These are phyloP conservation scores for Perccottus glenii DNA, from an alignment of 2,113 vertebrate species.

Conservation along the genomic window DNA sequence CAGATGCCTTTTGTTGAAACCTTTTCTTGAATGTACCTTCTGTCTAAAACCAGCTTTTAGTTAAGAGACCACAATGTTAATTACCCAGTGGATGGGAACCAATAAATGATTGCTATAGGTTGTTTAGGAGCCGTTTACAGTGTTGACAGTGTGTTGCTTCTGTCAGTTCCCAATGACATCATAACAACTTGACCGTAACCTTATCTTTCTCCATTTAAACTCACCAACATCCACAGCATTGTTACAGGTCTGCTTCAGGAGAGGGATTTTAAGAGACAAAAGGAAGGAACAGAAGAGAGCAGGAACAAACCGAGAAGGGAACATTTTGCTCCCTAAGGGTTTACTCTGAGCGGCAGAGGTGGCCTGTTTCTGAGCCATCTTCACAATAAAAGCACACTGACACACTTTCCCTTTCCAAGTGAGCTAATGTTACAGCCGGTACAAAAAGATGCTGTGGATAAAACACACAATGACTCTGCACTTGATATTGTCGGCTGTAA, in stretches of 20 bases:
- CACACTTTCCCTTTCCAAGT: constrained; percentile 53
- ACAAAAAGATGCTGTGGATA: not conserved
- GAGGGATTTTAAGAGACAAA: constrained; percentile 4
- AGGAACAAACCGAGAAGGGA: not conserved
- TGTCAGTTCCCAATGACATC: not conserved
- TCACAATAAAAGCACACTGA: constrained; percentile 62
- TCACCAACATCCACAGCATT: not conserved
- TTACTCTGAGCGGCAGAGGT: constrained; percentile 48
- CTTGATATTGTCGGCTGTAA: not conserved
- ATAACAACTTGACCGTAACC: constrained; percentile 6
- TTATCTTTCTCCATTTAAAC: constrained; percentile 8
- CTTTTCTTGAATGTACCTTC: too few species aligned
- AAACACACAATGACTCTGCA: not conserved
- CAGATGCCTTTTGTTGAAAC: too few species aligned
- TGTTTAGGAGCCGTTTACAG: too few species aligned
- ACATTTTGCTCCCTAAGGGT: constrained; percentile 36
- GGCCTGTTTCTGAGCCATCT: constrained; percentile 46
- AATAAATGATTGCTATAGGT: too few species aligned
- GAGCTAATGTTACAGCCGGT: constrained; percentile 26
- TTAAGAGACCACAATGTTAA: too few species aligned
- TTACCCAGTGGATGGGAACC: too few species aligned
- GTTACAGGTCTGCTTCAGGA: constrained; percentile 8
- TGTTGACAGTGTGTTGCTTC: not conserved
- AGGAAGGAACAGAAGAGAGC: constrained; percentile 21
- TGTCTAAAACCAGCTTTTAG: too few species aligned